Percentiles rank a stretch among this genome's conserved stretches.
phyloP scores from a whole-genome alignment of 2,113 vertebrate species.

The Girardinichthys multiradiatus region DNA sequence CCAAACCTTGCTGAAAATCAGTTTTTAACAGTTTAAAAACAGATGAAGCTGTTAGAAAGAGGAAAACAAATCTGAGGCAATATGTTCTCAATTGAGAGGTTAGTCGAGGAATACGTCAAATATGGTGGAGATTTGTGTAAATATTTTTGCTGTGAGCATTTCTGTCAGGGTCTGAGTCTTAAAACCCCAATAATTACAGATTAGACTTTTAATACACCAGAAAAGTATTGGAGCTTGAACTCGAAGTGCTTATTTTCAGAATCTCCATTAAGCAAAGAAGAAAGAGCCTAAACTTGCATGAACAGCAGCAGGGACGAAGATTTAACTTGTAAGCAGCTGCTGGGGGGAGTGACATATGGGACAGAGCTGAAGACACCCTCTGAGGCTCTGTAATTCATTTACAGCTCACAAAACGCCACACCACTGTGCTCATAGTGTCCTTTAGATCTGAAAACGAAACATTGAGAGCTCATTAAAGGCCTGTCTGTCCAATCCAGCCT shows the following conservation, averaged over 20 bases:
- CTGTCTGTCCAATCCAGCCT: slow-evolving; percentile 48
- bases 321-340: neutral
- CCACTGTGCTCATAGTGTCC: neutral
- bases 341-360: neutral
- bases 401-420: slow-evolving; percentile 12
- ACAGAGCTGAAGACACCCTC: slow-evolving; percentile 8
- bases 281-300: slow-evolving; percentile 5
- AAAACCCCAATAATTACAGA: slow-evolving; percentile 56
- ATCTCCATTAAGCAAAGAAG: slow-evolving; percentile 1
- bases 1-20: slow-evolving; percentile 40
- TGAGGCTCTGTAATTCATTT: slow-evolving; percentile 13
- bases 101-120: slow-evolving; percentile 41
- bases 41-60: slow-evolving; percentile 2
- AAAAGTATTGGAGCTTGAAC: slow-evolving; percentile 6
- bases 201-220: slow-evolving; percentile 4
- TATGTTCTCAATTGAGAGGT: slow-evolving; percentile 32
- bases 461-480: neutral
- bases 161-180: slow-evolving; percentile 27
- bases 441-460: slow-evolving; percentile 1
- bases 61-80: neutral
- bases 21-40: slow-evolving; percentile 29
- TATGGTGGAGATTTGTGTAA: slow-evolving; percentile 29
- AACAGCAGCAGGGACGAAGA: slow-evolving; percentile 15
- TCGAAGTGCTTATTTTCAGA: neutral
- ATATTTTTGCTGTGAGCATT: slow-evolving; percentile 43